Conservation (phyloP, 2,888 invertebrate genomes). For the Chaitophorus viminalis region DNA sequence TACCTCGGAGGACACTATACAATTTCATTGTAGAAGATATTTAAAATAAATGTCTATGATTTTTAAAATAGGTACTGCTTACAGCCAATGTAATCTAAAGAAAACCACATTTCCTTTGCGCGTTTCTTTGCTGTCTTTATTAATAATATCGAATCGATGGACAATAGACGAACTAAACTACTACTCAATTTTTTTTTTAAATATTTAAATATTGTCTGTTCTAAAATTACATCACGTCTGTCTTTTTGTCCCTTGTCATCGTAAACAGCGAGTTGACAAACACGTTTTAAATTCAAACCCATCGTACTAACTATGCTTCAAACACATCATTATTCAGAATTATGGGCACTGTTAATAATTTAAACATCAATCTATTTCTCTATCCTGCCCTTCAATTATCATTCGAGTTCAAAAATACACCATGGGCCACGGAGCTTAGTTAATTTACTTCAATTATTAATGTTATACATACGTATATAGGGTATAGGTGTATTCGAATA, state of each 20-base stretch:
- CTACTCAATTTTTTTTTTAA: too few species aligned
- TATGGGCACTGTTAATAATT: background rate
- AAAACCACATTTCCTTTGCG: background rate
- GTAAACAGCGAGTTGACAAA: background rate
- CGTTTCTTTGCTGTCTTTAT: background rate
- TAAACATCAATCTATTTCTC: background rate
- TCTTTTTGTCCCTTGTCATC: background rate
- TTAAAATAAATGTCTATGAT: background rate
- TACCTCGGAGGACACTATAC: background rate
- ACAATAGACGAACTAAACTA: too few species aligned
- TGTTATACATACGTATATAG: background rate
- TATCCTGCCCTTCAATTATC: background rate
- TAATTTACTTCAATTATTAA: background rate
- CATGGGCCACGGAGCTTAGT: background rate
- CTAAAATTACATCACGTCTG: background rate
- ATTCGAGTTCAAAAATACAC: background rate
- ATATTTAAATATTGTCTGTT: too few species aligned
- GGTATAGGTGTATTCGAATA: background rate
- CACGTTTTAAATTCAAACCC: background rate
- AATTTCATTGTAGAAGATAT: background rate
- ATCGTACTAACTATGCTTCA: background rate
- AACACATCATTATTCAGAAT: background rate
- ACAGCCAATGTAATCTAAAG: background rate
- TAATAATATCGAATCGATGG: too few species aligned
- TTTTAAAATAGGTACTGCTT: background rate